Conservation (phyloP, 2,113 vertebrate species). For the Crotalus helleri region DNA sequence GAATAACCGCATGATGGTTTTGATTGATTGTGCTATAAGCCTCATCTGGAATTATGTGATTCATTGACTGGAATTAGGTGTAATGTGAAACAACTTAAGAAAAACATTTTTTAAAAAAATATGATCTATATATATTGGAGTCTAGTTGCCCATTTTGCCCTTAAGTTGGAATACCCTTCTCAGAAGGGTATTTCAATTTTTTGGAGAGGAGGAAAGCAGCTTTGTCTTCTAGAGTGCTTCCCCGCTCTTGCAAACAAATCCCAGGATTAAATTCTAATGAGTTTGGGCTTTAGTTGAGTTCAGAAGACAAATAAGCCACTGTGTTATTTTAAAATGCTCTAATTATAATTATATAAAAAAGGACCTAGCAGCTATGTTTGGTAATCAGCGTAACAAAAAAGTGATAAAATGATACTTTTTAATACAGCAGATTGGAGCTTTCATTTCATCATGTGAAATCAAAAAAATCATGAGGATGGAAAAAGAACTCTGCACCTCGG, state of each 20-base stretch:
- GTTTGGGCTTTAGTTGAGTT: not conserved
- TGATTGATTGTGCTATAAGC: not conserved
- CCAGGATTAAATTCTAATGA: not conserved
- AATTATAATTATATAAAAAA: slow-evolving; percentile 3
- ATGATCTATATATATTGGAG: not conserved
- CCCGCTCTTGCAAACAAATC: not conserved
- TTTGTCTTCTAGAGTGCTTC: not conserved
- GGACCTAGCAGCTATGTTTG: not conserved
- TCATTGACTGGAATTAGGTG: not conserved
- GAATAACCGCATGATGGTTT: not conserved
- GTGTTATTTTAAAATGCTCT: not conserved
- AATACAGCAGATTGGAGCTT: slow-evolving; percentile 56
- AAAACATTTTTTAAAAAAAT: not conserved
- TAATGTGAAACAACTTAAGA: not conserved
- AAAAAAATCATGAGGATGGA: slow-evolving; percentile 68
- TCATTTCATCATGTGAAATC: slow-evolving; percentile 72
- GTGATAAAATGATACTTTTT: slow-evolving; percentile 42
- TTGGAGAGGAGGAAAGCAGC: not conserved
- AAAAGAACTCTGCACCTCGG: slow-evolving; percentile 70
- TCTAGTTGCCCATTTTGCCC: not conserved
- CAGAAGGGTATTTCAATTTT: no score
- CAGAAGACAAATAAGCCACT: not conserved
- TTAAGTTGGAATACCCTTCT: not conserved
- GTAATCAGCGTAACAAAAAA: fast-evolving
- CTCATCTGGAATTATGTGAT: not conserved